Conservation (phyloP, 2,888 invertebrate genomes). For the Lepidochitona cinerea region DNA sequence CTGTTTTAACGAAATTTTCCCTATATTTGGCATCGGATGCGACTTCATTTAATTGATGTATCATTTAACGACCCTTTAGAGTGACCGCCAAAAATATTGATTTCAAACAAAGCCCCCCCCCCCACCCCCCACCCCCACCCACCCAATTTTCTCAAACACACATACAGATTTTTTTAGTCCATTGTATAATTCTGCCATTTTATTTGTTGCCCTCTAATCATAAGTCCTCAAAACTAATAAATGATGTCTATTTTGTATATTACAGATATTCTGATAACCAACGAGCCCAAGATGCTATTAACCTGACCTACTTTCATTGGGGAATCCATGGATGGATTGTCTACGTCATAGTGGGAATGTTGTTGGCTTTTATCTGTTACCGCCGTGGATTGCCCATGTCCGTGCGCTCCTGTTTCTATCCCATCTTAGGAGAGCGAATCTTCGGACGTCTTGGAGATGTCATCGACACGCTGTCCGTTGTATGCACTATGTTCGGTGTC, state of each 20-base stretch:
- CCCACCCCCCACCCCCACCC: too few relatives aligned
- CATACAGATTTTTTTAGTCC: too few relatives aligned
- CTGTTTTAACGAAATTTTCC: too few relatives aligned
- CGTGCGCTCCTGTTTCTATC: constrained; percentile 22
- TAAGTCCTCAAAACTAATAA: too few relatives aligned
- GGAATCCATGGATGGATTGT: constrained; percentile 26
- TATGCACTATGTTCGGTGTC: constrained; percentile 25
- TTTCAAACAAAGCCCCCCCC: too few relatives aligned
- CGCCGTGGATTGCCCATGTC: constrained; percentile 26
- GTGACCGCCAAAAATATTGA: too few relatives aligned
- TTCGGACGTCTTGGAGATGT: constrained; percentile 20
- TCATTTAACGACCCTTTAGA: too few relatives aligned
- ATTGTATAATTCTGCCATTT: too few relatives aligned
- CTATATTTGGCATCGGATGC: too few relatives aligned
- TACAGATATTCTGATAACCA: not conserved
- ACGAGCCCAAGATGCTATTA: constrained; percentile 13
- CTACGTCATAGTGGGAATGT: constrained; percentile 21
- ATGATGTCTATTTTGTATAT: not conserved
- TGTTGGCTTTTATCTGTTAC: constrained; percentile 23
- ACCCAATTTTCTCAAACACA: too few relatives aligned
- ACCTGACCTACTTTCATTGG: constrained; percentile 27
- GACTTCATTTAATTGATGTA: too few relatives aligned
- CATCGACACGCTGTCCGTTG: constrained; percentile 16
- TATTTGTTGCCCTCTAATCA: too few relatives aligned
- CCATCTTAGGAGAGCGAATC: constrained; percentile 20